phyloP scores from a whole-genome alignment of 1,140 invertebrate species.

The Scaptomyza montana region DNA sequence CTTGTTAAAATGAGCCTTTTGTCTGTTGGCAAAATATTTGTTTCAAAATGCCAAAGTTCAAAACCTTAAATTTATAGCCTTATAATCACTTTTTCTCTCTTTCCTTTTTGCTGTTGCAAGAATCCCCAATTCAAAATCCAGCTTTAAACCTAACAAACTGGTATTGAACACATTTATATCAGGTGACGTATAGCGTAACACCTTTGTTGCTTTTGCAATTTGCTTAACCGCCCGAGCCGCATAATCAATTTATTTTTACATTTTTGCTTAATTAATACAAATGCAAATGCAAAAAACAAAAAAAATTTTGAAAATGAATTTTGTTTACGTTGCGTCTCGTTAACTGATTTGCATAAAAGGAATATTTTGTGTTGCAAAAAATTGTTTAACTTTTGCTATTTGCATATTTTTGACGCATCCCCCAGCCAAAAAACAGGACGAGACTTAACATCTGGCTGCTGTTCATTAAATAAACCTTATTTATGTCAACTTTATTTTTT shows the following conservation, averaged over 20 bases:
- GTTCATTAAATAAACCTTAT: conserved; percentile 14
- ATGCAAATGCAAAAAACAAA: conserved; percentile 53
- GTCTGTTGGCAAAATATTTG: conserved; percentile 12
- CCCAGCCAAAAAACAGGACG: conserved; percentile 25
- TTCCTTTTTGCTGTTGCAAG: conserved; percentile 18
- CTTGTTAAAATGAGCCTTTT: background rate
- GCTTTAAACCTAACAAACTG: conserved; percentile 58
- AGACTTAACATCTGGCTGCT: conserved; percentile 11
- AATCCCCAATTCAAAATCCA: conserved; percentile 34
- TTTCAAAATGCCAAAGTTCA: conserved; percentile 36
- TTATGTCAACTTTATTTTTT: conserved; percentile 25
- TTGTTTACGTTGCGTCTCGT: conserved; percentile 43
- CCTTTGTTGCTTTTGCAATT: conserved; percentile 34
- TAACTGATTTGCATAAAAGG: conserved; percentile 57
- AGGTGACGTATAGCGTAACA: conserved; percentile 53
- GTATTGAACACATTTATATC: conserved; percentile 67
- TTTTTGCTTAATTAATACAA: conserved; percentile 67
- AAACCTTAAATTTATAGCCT: conserved; percentile 15
- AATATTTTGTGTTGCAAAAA: conserved; percentile 23
- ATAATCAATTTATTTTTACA: conserved; percentile 77
- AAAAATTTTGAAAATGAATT: conserved; percentile 19
- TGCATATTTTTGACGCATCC: background rate
- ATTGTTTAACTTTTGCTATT: conserved; percentile 6
- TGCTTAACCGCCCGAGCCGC: conserved; percentile 44
- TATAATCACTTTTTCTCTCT: too few species aligned